Conservation (phyloP, 2,888 invertebrate genomes). For the Odontomyia ornata region DNA sequence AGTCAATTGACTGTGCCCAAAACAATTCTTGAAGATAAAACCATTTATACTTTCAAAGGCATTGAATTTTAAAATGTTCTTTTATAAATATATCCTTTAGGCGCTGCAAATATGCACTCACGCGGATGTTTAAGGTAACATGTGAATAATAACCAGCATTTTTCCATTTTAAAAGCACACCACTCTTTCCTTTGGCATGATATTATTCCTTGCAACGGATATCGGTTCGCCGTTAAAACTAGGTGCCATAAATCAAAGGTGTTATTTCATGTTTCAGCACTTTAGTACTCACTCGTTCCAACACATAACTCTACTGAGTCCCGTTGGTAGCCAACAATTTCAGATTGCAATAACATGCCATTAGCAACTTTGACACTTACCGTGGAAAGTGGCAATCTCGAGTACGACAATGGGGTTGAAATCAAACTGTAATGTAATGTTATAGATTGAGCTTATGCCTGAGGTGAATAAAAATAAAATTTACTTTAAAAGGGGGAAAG, state of each 20-base stretch:
- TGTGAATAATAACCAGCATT: neutral
- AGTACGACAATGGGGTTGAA: neutral
- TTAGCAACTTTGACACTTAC: constrained; percentile 18
- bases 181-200: neutral
- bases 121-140: no score
- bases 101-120: no score
- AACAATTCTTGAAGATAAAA: no score
- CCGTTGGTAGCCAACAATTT: neutral
- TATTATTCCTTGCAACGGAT: neutral
- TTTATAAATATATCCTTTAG: no score
- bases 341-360: constrained; percentile 12
- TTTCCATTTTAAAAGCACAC: neutral
- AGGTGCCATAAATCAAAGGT: constrained; percentile 15
- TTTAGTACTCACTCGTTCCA: neutral
- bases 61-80: no score
- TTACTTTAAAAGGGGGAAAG: constrained; percentile 9
- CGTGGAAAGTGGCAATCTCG: constrained; percentile 17
- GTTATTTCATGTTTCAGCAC: constrained; percentile 18
- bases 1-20: no score
- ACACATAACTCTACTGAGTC: constrained; percentile 1
- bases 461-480: neutral
- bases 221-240: neutral
- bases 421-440: neutral
- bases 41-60: no score
- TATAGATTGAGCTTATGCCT: neutral